Base-by-base conservation (phyloP, 2,888 invertebrate species). In the Hydraecia micacea region DNA sequence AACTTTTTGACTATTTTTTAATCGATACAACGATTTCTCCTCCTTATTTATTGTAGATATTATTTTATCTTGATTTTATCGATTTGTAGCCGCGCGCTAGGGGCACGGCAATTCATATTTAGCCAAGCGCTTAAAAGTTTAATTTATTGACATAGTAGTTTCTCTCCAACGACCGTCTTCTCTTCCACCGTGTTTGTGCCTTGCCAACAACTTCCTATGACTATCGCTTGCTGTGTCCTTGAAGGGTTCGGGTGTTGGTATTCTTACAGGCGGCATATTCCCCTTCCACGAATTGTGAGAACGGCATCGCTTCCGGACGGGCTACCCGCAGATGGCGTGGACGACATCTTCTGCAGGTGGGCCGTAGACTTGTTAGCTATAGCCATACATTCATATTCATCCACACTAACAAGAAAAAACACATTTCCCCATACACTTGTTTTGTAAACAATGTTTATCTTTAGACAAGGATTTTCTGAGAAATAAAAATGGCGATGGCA, bases 211-310 rank as follows among this genome's bases (percentile, higher is more conserved):
- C 21, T n/a, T 18, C 52, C 60, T n/a, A 28, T 42, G 9, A 36
- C 70, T 70, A 36, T 60, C n/a, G 70, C 70, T 70, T 70, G 69
- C 25, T 15, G 67, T 46, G 0, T 21, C 13, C 39, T 58, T 71
- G 39, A 70, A 70, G 18, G 36, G 55, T 55, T 70, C 18, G 55
- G 70, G 70, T 70, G 36, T 55, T 70, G 70, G 70, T 72, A 71
- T 60, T 72, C 60, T 72, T 72, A 42, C 60, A 70, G 70, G 18
- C 68, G 25, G 25, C 7, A 18, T 60, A 18, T 13, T n/a, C 58
- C 21, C 36, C n/a, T 1, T 60, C 11, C 1, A 36, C 36, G n/a
- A n/a, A n/a, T n/a, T 60, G 36, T 36, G 62, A 70, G 60, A 60
- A 60, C n/a, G 60, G 1, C 13, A 8, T 70, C 70, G 60, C n/a